These are phyloP conservation scores for Platygyra sinensis DNA, from an alignment of 64 coral and sea anemone genomes.

Conservation along the genomic window DNA sequence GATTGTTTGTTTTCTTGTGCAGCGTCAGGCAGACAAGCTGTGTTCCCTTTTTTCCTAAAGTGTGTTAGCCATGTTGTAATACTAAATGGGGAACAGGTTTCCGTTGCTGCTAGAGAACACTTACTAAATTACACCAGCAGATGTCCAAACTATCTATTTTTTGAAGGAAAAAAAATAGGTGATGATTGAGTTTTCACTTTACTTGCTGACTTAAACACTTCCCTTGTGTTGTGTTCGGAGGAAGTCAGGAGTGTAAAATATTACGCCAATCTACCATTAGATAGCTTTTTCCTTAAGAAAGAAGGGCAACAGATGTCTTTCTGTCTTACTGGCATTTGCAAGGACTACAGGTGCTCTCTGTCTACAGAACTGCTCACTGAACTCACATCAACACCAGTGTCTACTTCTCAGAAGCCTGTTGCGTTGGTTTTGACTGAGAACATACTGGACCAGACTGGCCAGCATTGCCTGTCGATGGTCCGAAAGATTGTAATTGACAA, in stretches of 20 bases:
- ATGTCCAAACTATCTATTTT: not conserved
- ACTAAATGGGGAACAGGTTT: not conserved
- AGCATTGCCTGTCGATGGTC: not conserved
- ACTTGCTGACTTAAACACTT: too few species aligned
- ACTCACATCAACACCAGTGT: not conserved
- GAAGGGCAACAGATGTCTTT: too few species aligned
- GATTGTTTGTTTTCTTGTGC: too few species aligned
- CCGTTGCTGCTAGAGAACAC: not conserved
- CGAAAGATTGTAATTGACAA: too few species aligned
- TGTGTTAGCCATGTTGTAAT: not conserved
- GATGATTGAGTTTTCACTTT: too few species aligned
- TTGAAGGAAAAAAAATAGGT: not conserved
- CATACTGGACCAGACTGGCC: not conserved
- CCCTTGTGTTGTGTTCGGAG: too few species aligned
- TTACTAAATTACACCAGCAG: not conserved
- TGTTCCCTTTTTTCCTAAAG: too few species aligned
- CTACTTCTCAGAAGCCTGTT: not conserved
- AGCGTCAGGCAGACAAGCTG: too few species aligned
- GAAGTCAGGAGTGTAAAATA: too few species aligned
- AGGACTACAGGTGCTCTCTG: not conserved
- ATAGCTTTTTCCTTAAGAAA: too few species aligned
- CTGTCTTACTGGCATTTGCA: not conserved
- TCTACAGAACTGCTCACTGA: not conserved
- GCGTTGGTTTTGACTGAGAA: not conserved
- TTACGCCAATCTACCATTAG: too few species aligned